Evolutionary conservation across 2,888 invertebrate genomes (phyloP).

Genomic region (Latrodectus hesperus): DNA sequence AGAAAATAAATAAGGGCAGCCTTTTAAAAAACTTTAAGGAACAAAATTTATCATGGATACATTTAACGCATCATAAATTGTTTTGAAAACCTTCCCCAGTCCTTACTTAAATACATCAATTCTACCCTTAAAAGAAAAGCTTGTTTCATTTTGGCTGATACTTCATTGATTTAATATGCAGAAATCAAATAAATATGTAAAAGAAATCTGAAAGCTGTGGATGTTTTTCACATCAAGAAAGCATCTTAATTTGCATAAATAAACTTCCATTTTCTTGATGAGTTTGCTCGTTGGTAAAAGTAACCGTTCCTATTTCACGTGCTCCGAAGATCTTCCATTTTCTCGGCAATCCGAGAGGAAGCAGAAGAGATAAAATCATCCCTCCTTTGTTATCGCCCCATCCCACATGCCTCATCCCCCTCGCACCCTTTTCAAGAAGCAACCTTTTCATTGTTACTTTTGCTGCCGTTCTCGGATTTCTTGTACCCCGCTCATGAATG

Average conservation of each 20-base stretch:
- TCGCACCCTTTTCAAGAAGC: slow-evolving; percentile 3
- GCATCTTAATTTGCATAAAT: slow-evolving; percentile 34
- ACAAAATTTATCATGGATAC: no score
- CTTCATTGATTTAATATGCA: no score
- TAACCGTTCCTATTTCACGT: slow-evolving; percentile 8
- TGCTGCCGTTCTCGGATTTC: slow-evolving; percentile 47
- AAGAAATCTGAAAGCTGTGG: no score
- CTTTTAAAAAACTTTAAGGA: no score
- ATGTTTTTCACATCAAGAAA: not conserved
- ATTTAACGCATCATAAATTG: no score
- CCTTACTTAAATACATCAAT: no score
- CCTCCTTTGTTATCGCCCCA: slow-evolving; percentile 13
- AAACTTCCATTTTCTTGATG: slow-evolving; percentile 33
- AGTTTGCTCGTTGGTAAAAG: slow-evolving; percentile 13
- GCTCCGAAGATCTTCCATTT: not conserved
- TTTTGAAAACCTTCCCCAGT: no score
- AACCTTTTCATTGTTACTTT: slow-evolving; percentile 25
- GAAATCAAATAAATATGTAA: no score
- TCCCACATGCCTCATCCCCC: slow-evolving; percentile 2
- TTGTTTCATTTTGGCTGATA: no score
- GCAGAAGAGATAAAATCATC: slow-evolving; percentile 27
- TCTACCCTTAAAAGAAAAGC: no score
- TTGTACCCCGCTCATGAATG: slow-evolving; percentile 36
- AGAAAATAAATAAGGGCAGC: no score
- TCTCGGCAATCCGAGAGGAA: not conserved